Conservation (phyloP, 2,888 invertebrate genomes). For the Saturnia pavonia region DNA sequence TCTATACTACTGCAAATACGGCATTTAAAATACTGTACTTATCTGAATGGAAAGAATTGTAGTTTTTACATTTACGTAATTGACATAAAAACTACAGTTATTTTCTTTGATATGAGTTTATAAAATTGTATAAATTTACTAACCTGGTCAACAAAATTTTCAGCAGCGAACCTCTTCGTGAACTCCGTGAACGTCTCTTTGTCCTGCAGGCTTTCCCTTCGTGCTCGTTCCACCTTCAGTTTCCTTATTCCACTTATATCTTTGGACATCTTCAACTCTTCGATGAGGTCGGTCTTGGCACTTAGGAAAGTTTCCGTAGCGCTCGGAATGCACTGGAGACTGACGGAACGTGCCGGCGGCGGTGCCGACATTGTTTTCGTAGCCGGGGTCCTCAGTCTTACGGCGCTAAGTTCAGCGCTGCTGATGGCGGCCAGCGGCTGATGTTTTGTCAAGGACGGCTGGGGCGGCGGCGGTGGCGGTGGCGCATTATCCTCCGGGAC, state of each 20-base stretch:
- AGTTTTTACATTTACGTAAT: no score
- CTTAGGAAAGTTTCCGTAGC: constrained; percentile 86
- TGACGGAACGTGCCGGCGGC: constrained; percentile 84
- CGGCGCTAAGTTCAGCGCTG: constrained; percentile 92
- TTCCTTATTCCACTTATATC: constrained; percentile 97
- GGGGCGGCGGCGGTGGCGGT: constrained; percentile 77
- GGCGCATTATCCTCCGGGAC: constrained; percentile 67
- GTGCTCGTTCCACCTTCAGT: constrained; percentile 93
- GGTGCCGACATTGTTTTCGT: constrained; percentile 93
- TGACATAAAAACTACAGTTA: no score
- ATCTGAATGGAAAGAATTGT: no score
- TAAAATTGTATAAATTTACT: constrained; percentile 41
- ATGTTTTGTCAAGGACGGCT: constrained; percentile 64
- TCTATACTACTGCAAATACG: background rate
- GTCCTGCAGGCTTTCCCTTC: constrained; percentile 91
- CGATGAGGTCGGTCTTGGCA: constrained; percentile 93
- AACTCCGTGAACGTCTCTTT: constrained; percentile 93
- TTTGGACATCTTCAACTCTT: constrained; percentile 95
- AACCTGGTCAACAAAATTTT: constrained; percentile 95
- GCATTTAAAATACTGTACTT: background rate
- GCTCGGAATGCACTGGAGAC: constrained; percentile 86
- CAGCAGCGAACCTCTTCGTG: constrained; percentile 91
- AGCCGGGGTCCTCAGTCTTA: constrained; percentile 88
- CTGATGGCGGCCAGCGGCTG: constrained; percentile 94
- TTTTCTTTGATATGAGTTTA: background rate